phyloP scores from a whole-genome alignment of 2,888 invertebrate genomes.

The Andrena trimmerana region DNA sequence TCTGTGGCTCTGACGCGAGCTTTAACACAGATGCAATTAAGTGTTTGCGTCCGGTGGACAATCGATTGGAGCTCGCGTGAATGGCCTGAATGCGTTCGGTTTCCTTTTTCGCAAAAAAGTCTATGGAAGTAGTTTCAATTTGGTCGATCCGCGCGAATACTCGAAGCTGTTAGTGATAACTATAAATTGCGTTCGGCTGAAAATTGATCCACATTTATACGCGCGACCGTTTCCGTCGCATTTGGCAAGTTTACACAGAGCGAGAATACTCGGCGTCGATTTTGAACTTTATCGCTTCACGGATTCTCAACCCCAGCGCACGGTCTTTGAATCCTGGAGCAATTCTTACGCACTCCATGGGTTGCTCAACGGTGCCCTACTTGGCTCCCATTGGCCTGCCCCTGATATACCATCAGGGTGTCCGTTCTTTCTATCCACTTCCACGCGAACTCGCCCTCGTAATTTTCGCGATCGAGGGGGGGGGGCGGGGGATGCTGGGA shows the following conservation, averaged over 20 bases:
- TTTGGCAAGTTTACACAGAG: too few species aligned
- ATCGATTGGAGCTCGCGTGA: background rate
- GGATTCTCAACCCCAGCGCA: background rate
- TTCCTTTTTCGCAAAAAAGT: background rate
- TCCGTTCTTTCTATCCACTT: background rate
- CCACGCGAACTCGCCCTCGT: background rate
- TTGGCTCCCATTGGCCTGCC: background rate
- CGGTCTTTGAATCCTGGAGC: too few species aligned
- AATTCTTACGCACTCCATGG: background rate
- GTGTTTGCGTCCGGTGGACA: conserved; percentile 15
- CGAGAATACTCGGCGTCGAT: background rate
- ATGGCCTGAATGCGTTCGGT: background rate
- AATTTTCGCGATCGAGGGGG: background rate
- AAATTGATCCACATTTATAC: too few species aligned
- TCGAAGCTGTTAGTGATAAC: too few species aligned
- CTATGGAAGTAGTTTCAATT: background rate
- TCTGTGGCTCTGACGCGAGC: background rate
- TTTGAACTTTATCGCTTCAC: background rate
- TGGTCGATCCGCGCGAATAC: too few species aligned
- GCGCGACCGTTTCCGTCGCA: too few species aligned
- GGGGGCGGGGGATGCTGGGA: background rate
- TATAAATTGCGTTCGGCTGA: too few species aligned
- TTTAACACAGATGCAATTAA: conserved; percentile 27
- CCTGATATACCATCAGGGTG: conserved; percentile 2
- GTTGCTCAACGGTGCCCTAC: background rate